Percentiles rank a stretch among this genome's conserved stretches.
Evolutionary conservation across 1,140 invertebrate genomes (phyloP).

Genomic region (Brachystomella parvula): DNA sequence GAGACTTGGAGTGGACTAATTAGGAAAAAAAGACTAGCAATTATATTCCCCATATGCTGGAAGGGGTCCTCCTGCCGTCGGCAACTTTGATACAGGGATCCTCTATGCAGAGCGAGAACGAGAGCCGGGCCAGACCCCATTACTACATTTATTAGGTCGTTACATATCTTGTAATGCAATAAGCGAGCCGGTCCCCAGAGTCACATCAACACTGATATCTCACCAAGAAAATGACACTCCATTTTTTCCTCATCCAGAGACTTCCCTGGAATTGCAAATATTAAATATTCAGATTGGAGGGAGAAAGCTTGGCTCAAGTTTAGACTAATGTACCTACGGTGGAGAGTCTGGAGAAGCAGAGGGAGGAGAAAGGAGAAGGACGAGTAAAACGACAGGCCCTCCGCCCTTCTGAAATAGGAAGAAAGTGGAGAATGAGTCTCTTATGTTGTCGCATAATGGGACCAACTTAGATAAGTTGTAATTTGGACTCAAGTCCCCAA

Average conservation of each 20-base stretch:
- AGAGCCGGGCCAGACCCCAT: too few relatives aligned
- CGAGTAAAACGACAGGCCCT: not conserved
- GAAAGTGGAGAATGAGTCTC: not conserved
- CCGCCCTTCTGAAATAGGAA: not conserved
- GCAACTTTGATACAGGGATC: too few relatives aligned
- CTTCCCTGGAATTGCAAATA: slow-evolving; percentile 36
- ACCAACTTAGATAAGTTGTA: slow-evolving; percentile 36
- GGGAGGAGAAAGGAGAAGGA: not conserved
- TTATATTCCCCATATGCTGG: too few relatives aligned
- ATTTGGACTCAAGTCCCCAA: slow-evolving; percentile 38
- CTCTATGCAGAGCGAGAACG: too few relatives aligned
- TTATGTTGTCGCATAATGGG: slow-evolving; percentile 32
- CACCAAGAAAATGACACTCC: slow-evolving; percentile 35
- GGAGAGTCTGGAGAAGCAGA: not conserved
- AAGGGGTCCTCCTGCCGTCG: too few relatives aligned
- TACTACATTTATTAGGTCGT: slow-evolving; percentile 37
- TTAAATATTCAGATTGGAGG: slow-evolving; percentile 37
- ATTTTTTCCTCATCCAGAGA: slow-evolving; percentile 34
- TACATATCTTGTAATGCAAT: slow-evolving; percentile 36
- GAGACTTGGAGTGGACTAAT: too few relatives aligned
- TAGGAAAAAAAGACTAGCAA: too few relatives aligned
- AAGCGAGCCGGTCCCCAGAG: slow-evolving; percentile 33
- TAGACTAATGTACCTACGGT: not conserved
- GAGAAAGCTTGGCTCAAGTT: too few relatives aligned
- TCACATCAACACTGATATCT: slow-evolving; percentile 38